Evolutionary conservation across 2,888 invertebrate genomes (phyloP).

Genomic region (Dastarcus helophoroides): DNA sequence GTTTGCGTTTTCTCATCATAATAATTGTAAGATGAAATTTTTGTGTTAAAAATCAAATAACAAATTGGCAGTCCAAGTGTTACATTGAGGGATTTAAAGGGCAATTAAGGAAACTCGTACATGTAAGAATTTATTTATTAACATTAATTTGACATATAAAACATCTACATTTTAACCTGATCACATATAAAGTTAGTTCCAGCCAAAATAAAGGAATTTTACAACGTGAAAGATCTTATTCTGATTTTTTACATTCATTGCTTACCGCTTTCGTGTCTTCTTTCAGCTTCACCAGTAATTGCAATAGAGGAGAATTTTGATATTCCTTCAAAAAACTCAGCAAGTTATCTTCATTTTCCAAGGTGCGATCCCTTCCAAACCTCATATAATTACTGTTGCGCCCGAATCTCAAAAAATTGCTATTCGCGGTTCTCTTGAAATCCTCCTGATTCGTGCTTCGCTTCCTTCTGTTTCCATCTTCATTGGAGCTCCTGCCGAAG

Average conservation of each 20-base stretch:
- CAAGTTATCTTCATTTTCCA: slow-evolving; percentile 6
- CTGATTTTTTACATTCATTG: slow-evolving; percentile 9
- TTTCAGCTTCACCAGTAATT: slow-evolving; percentile 6
- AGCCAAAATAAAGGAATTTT: slow-evolving; percentile 9
- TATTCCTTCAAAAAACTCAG: slow-evolving; percentile 3
- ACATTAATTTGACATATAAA: neutral
- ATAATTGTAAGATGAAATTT: too few species aligned
- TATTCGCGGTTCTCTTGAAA: slow-evolving; percentile 11
- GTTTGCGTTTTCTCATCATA: too few species aligned
- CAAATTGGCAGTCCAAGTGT: too few species aligned
- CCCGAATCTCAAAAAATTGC: slow-evolving; percentile 23
- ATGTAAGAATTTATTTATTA: too few species aligned
- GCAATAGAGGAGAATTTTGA: slow-evolving; percentile 6
- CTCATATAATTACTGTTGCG: slow-evolving; percentile 24
- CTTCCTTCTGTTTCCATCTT: slow-evolving; percentile 4
- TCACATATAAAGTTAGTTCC: slow-evolving; percentile 6
- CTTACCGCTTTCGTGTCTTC: slow-evolving; percentile 1
- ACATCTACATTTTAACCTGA: neutral
- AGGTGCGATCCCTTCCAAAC: slow-evolving; percentile 23
- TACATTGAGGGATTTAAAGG: too few species aligned
- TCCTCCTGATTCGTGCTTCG: slow-evolving; percentile 3
- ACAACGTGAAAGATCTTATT: slow-evolving; percentile 1
- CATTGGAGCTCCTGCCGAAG: slow-evolving; percentile 17
- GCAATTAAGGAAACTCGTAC: too few species aligned
- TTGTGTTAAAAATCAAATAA: too few species aligned